Evolutionary conservation across 1,140 invertebrate genomes (phyloP).

Genomic region (Cydia fagiglandana): DNA sequence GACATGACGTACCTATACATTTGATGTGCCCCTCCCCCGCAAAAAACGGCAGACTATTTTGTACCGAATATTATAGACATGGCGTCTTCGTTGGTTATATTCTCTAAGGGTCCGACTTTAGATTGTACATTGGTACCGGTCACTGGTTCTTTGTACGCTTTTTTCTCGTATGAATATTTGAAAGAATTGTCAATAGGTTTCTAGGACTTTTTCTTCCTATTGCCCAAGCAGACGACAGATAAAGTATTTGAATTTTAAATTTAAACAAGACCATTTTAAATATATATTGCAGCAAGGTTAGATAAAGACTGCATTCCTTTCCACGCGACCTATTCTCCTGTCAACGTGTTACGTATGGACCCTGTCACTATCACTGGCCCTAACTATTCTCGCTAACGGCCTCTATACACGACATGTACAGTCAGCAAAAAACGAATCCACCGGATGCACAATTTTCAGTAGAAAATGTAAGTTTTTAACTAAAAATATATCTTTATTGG

Average conservation of each 20-base stretch:
- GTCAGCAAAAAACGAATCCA: not conserved
- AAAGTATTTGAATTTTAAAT: not conserved
- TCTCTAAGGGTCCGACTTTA: no score
- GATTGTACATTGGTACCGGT: no score
- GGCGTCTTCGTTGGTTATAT: no score
- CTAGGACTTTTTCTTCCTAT: no score
- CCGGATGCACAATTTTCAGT: not conserved
- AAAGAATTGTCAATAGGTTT: not conserved
- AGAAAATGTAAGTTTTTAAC: not conserved
- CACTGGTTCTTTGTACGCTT: no score
- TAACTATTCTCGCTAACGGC: not conserved
- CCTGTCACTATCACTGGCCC: conserved; percentile 8
- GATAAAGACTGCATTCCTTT: not conserved
- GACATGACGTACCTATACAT: no score
- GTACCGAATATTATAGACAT: no score
- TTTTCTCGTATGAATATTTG: not conserved
- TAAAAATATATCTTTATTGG: no score
- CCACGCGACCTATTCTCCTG: conserved; percentile 12
- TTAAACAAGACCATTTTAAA: not conserved
- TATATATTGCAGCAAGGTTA: not conserved
- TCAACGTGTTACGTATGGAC: not conserved
- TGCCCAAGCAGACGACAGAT: not conserved
- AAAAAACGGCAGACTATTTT: no score
- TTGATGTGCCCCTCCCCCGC: no score
- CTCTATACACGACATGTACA: conserved; percentile 13